Conservation (phyloP, 2,888 invertebrate species). For the Drosophila kambysellisi region DNA sequence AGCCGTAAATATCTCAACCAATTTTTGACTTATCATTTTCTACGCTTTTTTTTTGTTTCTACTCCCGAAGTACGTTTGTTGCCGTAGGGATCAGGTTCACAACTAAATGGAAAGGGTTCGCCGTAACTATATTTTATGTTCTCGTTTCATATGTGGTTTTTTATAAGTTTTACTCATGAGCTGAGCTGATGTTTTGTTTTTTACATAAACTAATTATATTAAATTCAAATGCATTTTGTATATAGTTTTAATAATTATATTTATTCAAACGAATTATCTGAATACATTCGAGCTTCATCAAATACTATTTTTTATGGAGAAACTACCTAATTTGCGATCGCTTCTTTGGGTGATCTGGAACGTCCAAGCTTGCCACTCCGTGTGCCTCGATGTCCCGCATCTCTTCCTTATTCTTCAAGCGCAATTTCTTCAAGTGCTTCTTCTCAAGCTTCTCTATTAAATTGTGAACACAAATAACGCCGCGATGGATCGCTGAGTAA, state of each 20-base stretch:
- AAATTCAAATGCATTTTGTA: not conserved
- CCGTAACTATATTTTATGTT: not conserved
- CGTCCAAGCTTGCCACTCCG: not conserved
- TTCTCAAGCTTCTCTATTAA: slow-evolving; percentile 6
- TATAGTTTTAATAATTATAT: not conserved
- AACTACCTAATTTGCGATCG: too few species aligned
- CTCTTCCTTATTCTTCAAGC: not conserved
- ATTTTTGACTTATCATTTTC: slow-evolving; percentile 32
- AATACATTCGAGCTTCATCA: not conserved
- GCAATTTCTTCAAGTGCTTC: not conserved
- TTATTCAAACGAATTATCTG: not conserved
- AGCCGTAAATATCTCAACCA: slow-evolving; percentile 29
- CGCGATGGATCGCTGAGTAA: slow-evolving; percentile 6
- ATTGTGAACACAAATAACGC: slow-evolving; percentile 19
- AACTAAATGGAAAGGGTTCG: slow-evolving; percentile 19
- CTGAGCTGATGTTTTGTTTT: not conserved
- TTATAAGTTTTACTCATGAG: slow-evolving; percentile 4
- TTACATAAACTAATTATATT: not conserved
- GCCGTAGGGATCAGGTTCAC: not conserved
- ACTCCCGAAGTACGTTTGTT: not conserved
- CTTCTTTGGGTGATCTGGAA: slow-evolving; percentile 6
- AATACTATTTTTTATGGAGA: not conserved
- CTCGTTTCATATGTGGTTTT: not conserved
- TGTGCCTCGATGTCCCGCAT: slow-evolving; percentile 10
- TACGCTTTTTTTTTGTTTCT: too few species aligned